Conservation (phyloP, 2,113 vertebrate genomes). For the Scortum barcoo region DNA sequence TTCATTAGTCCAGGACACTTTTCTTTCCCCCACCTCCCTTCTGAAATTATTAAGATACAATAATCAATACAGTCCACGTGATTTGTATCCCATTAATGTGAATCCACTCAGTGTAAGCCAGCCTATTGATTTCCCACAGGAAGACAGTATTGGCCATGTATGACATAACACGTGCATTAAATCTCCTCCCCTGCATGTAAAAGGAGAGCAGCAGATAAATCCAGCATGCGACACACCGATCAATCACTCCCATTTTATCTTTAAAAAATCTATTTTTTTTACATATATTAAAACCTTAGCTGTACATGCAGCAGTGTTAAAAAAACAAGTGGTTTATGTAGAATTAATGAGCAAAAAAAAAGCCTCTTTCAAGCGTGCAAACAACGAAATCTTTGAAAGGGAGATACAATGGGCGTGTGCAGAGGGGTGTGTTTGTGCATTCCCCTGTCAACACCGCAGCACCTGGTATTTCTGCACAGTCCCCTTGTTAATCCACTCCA, state of each 20-base stretch:
- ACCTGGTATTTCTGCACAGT: conserved; percentile 50
- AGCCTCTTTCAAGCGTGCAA: conserved; percentile 49
- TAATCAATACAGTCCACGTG: conserved; percentile 7
- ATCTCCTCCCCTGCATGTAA: background rate
- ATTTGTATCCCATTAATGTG: conserved; percentile 21
- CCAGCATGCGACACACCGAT: background rate
- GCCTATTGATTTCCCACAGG: conserved; percentile 53
- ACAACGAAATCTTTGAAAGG: conserved; percentile 71
- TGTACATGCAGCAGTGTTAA: conserved; percentile 5
- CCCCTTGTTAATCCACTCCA: conserved; percentile 5
- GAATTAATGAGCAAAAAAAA: conserved; percentile 33
- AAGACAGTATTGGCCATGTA: conserved; percentile 23
- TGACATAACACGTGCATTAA: conserved; percentile 63
- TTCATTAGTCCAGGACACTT: background rate
- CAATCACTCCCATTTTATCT: no score
- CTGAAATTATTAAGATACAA: background rate
- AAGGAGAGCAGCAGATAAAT: conserved; percentile 25
- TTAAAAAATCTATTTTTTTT: no score
- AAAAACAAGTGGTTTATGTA: background rate
- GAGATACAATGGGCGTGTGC: conserved; percentile 71
- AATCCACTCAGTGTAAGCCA: background rate
- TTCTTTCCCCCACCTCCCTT: no score
- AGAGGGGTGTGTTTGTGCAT: conserved; percentile 72
- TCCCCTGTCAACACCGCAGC: conserved; percentile 71
- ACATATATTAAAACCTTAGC: background rate